Evolutionary conservation across 2,797 vertebrate genomes (phyloP).

Genomic region (Tinamus major): DNA sequence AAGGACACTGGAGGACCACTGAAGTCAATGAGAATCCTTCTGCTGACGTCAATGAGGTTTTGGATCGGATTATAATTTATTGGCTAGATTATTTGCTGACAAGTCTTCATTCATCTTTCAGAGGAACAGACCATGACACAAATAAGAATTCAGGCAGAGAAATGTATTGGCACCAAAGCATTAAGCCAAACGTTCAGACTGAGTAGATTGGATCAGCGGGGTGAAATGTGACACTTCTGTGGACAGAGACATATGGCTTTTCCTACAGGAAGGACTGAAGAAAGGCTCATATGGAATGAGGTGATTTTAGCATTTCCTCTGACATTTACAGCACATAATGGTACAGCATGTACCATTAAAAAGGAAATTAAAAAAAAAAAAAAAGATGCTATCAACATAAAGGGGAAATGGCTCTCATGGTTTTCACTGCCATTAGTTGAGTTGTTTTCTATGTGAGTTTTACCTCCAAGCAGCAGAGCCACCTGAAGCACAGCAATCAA

Average conservation of each 20-base stretch:
- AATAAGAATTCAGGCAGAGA: conserved; percentile 18
- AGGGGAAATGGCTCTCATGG: background rate
- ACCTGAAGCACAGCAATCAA: background rate
- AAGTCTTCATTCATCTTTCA: conserved; percentile 40
- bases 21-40: conserved; percentile 21
- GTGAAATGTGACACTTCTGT: background rate
- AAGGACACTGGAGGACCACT: background rate
- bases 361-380: background rate
- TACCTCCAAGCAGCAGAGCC: background rate
- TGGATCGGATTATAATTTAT: conserved; percentile 43
- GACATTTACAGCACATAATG: background rate
- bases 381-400: background rate
- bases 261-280: background rate
- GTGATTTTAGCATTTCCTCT: conserved; percentile 28
- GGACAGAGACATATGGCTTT: conserved; percentile 13
- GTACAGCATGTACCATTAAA: background rate
- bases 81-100: conserved; percentile 48
- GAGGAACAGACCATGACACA: conserved; percentile 26
- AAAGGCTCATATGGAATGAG: background rate
- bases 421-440: background rate
- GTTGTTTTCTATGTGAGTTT: background rate
- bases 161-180: background rate
- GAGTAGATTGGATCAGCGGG: conserved; percentile 29
- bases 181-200: background rate
- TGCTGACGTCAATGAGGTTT: conserved; percentile 66